These are phyloP conservation scores for Eublepharis macularius DNA, from an alignment of 2,113 vertebrate species.

Conservation along the genomic window DNA sequence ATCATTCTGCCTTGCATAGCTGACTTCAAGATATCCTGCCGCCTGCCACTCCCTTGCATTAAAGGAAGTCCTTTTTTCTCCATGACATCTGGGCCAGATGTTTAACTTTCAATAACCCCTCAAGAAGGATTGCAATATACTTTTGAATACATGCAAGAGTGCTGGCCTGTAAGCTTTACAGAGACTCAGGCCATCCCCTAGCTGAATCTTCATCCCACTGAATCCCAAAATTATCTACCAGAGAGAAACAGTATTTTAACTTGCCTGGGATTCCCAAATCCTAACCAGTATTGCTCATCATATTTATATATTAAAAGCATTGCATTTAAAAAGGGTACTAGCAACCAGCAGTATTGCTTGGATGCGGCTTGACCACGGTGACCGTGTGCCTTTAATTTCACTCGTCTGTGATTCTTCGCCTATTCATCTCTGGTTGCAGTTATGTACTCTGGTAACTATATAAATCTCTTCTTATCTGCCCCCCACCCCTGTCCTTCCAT, in stretches of 20 bases:
- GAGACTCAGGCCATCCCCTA: not conserved
- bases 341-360: constrained; percentile 52
- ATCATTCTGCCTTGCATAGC: not conserved
- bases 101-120: too few species aligned
- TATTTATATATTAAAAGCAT: constrained; percentile 61
- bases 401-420: constrained; percentile 54
- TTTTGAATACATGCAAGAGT: not conserved
- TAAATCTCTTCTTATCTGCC: constrained; percentile 62
- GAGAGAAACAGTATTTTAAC: too few species aligned
- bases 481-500: constrained; percentile 60
- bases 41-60: too few species aligned
- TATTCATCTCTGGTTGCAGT: constrained; percentile 55
- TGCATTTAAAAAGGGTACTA: constrained; percentile 50
- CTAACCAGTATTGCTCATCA: constrained; percentile 49
- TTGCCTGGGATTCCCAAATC: constrained; percentile 55
- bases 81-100: too few species aligned
- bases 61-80: too few species aligned
- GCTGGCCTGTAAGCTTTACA: not conserved
- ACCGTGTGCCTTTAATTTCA: constrained; percentile 53
- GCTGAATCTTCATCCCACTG: not conserved
- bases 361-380: constrained; percentile 52
- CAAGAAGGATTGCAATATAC: too few species aligned
- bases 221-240: not conserved
- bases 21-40: too few species aligned
- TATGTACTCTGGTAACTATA: constrained; percentile 57